Evolutionary conservation across 2,888 invertebrate genomes (phyloP).

Genomic region (Desoria tigrina): DNA sequence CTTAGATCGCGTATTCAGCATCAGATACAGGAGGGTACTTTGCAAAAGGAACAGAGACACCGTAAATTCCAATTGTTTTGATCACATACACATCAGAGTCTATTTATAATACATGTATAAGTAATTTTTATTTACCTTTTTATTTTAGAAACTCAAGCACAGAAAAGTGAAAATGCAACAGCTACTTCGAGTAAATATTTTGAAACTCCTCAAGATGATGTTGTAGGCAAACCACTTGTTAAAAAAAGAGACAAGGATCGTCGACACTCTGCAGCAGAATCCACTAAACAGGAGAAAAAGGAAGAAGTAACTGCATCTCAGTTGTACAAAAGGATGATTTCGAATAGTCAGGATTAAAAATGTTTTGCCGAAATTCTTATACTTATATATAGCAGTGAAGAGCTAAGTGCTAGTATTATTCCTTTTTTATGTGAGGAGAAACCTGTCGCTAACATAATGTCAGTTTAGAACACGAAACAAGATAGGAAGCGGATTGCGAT

Average conservation of each 20-base stretch:
- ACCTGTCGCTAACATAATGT: too few species aligned
- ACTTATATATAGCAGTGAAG: too few species aligned
- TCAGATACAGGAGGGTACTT: slow-evolving; percentile 31
- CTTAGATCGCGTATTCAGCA: slow-evolving; percentile 67
- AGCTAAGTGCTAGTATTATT: too few species aligned
- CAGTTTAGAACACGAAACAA: too few species aligned
- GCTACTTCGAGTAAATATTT: neutral
- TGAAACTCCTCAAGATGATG: neutral
- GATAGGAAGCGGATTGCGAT: too few species aligned
- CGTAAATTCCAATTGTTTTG: neutral
- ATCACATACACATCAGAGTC: neutral
- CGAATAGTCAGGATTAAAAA: too few species aligned
- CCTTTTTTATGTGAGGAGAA: too few species aligned
- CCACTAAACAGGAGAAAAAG: neutral
- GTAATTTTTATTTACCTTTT: neutral
- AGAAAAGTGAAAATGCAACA: neutral
- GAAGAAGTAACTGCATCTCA: slow-evolving; percentile 39
- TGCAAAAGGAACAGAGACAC: neutral
- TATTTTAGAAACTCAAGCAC: too few species aligned
- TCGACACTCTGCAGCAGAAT: neutral
- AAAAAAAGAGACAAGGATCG: neutral
- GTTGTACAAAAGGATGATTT: slow-evolving; percentile 30
- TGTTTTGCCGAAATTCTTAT: too few species aligned
- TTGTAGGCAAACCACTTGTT: neutral
- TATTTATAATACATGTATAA: neutral